phyloP scores from a whole-genome alignment of 2,797 vertebrate species.

The Schizopygopsis pylzovi region DNA sequence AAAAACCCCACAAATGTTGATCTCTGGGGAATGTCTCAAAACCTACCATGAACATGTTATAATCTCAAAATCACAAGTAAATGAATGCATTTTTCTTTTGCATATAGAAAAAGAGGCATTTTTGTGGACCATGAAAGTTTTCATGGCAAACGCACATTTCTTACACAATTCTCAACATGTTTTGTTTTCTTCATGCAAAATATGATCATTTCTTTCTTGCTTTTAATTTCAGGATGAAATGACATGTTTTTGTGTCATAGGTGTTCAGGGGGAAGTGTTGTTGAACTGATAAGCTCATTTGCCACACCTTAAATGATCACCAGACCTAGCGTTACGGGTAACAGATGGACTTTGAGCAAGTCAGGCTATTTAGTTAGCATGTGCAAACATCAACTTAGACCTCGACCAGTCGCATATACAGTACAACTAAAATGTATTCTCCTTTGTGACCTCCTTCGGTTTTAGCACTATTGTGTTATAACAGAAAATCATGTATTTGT shows the following conservation, averaged over 20 bases:
- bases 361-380: conserved; percentile 39
- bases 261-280: conserved; percentile 20
- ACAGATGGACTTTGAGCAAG: conserved; percentile 36
- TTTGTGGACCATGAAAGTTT: background rate
- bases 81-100: background rate
- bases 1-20: no score
- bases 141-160: background rate
- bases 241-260: background rate
- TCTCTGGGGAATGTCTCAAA: background rate
- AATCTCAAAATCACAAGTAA: background rate
- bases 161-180: background rate
- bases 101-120: background rate
- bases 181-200: background rate
- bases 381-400: conserved; percentile 34
- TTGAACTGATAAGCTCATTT: background rate
- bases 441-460: background rate
- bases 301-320: conserved; percentile 10
- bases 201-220: background rate
- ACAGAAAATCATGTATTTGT: background rate
- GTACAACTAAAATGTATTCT: background rate
- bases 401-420: background rate
- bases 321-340: background rate
- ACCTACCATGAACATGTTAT: background rate
- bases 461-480: background rate
- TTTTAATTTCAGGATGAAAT: background rate